phyloP scores from a whole-genome alignment of 2,113 vertebrate species.

The Vicugna pacos region DNA sequence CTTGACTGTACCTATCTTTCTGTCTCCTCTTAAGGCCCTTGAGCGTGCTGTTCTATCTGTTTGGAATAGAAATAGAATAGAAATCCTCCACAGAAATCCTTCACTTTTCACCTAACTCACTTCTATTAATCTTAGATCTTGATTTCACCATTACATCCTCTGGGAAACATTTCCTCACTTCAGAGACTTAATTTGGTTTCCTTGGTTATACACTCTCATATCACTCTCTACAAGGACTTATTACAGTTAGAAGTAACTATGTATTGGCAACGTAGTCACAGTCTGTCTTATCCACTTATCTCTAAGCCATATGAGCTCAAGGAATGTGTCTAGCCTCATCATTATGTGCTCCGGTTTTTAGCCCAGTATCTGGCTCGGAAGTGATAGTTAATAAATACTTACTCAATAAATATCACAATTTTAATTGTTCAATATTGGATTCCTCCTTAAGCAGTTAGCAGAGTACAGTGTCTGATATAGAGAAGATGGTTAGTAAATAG shows the following conservation, averaged over 20 bases:
- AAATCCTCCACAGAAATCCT: not conserved
- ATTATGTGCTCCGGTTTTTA: not conserved
- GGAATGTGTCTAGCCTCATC: not conserved
- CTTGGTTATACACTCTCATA: not conserved
- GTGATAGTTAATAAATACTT: not conserved
- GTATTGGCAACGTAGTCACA: not conserved
- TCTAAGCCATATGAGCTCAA: not conserved
- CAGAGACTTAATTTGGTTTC: constrained; percentile 18
- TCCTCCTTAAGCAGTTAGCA: not conserved
- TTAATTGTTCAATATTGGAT: not conserved
- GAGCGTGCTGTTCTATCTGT: not conserved
- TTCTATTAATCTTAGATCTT: not conserved
- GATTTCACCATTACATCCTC: not conserved
- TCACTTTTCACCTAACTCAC: not conserved
- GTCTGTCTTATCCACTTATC: not conserved
- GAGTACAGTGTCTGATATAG: not conserved
- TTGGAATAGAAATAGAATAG: not conserved
- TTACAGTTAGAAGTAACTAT: not conserved
- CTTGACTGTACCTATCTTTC: not conserved
- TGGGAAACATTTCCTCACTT: not conserved
- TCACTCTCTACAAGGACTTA: not conserved
- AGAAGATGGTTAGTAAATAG: not conserved
- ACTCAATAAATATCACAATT: not conserved
- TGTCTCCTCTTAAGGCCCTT: not conserved
- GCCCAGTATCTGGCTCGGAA: not conserved